Evolutionary conservation across 2,113 vertebrate species (phyloP).

Genomic region (Clarias gariepinus): DNA sequence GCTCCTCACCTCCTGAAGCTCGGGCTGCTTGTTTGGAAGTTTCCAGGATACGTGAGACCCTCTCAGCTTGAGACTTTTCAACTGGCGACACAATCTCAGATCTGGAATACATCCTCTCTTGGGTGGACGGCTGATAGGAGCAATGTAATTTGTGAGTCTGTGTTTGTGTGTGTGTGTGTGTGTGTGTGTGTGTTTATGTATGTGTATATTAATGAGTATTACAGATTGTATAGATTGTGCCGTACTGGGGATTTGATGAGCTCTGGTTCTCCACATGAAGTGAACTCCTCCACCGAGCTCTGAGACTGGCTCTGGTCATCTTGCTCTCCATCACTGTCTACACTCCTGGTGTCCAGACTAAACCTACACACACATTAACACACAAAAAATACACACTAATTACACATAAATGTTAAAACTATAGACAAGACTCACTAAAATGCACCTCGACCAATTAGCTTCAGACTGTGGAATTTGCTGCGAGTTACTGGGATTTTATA

Average conservation of each 20-base stretch:
- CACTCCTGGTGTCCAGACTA: conserved; percentile 75
- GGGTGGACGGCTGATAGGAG: conserved; percentile 51
- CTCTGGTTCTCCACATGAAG: conserved; percentile 12
- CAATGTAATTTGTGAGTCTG: background rate
- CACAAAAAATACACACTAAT: conserved; percentile 14
- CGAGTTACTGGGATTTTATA: background rate
- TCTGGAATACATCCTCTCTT: conserved; percentile 71
- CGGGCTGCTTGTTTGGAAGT: conserved; percentile 67
- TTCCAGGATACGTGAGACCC: conserved; percentile 66
- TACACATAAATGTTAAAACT: background rate
- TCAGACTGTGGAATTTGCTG: background rate
- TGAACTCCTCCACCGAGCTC: conserved; percentile 47
- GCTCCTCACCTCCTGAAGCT: conserved; percentile 75
- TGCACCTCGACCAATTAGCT: background rate
- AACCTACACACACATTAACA: conserved; percentile 70
- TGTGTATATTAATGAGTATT: conserved; percentile 16
- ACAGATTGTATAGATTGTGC: background rate
- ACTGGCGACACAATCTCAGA: conserved; percentile 78
- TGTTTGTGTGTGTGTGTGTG: background rate
- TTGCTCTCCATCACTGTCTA: conserved; percentile 77
- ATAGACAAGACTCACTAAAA: background rate
- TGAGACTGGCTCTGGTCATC: conserved; percentile 64
- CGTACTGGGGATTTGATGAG: conserved; percentile 31
- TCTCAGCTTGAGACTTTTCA: conserved; percentile 65
- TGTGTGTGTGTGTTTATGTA: background rate